A percentile compares a stretch with the other conserved stretches of the same genome.
Conservation (phyloP, 2,797 vertebrate species). For the Gadopsis bispinosus region DNA sequence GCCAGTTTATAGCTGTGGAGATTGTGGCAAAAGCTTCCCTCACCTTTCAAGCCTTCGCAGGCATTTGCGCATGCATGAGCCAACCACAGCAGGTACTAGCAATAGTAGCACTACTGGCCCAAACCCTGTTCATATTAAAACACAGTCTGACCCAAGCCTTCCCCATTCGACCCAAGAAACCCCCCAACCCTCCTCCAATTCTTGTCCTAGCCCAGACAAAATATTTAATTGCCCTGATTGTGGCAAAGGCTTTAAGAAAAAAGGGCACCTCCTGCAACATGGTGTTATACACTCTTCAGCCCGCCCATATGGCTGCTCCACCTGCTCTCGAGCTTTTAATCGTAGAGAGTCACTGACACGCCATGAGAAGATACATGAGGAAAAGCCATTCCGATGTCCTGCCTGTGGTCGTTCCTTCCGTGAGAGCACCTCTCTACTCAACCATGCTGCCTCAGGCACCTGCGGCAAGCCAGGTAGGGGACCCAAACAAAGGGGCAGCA, state of each 20-base stretch:
- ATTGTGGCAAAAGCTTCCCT: conserved; percentile 93
- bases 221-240: conserved; percentile 93
- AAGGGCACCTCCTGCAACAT: conserved; percentile 94
- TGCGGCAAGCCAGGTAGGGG: conserved; percentile 89
- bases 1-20: conserved; percentile 90
- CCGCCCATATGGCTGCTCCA: conserved; percentile 92
- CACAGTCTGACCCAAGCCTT: conserved; percentile 84
- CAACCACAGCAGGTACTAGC: conserved; percentile 87
- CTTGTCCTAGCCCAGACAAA: conserved; percentile 88
- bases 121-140: conserved; percentile 86
- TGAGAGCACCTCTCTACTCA: conserved; percentile 89
- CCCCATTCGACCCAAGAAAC: conserved; percentile 88
- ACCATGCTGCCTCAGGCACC: conserved; percentile 89
- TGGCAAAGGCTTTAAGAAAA: conserved; percentile 95
- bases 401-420: conserved; percentile 91
- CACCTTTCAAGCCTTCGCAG: conserved; percentile 96
- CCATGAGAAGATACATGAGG: conserved; percentile 95
- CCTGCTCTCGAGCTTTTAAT: conserved; percentile 94
- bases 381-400: conserved; percentile 92
- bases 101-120: conserved; percentile 81
- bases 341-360: conserved; percentile 95
- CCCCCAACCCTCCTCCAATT: conserved; percentile 72
- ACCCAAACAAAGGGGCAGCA: conserved; percentile 84
- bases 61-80: conserved; percentile 94
- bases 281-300: conserved; percentile 93